phyloP scores from a whole-genome alignment of 2,797 vertebrate genomes.

The Cyclura pinguis region DNA sequence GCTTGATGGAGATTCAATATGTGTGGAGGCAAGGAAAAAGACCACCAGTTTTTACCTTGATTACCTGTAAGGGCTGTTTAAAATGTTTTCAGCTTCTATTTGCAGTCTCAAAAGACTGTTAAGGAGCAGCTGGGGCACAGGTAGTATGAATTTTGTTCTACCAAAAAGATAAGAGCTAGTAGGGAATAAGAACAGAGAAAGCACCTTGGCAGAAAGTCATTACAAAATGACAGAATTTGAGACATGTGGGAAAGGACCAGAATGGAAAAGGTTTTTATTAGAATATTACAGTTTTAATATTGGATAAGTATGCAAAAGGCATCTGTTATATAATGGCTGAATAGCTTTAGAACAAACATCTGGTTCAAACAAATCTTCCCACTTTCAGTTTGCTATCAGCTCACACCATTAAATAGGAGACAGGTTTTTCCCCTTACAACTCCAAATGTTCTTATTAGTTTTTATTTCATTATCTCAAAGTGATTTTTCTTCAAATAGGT shows the following conservation, averaged over 20 bases:
- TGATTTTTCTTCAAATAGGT: background rate
- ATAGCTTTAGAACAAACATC: slow-evolving; percentile 57
- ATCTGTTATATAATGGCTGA: slow-evolving; percentile 40
- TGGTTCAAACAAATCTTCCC: slow-evolving; percentile 58
- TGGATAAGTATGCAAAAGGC: slow-evolving; percentile 53
- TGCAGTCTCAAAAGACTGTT: background rate
- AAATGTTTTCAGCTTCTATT: background rate
- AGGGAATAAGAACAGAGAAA: background rate
- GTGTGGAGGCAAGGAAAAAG: background rate
- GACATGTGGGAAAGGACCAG: slow-evolving; percentile 21
- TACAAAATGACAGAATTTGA: background rate
- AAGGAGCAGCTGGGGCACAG: background rate
- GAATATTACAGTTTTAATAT: slow-evolving; percentile 42
- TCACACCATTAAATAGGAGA: slow-evolving; percentile 48
- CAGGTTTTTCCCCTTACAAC: slow-evolving; percentile 27
- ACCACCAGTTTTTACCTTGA: background rate
- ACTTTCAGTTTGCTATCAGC: slow-evolving; percentile 53
- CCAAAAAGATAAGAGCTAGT: background rate
- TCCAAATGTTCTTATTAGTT: slow-evolving; percentile 29
- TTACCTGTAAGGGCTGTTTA: background rate
- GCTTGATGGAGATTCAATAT: background rate
- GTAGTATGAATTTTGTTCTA: background rate
- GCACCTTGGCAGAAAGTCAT: background rate
- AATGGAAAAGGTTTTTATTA: slow-evolving; percentile 19
- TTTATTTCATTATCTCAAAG: slow-evolving; percentile 47